Evolutionary conservation across 2,113 vertebrate genomes (phyloP), one percentile per base, ranked within the genome.

Genomic region (Otus sunia): DNA sequence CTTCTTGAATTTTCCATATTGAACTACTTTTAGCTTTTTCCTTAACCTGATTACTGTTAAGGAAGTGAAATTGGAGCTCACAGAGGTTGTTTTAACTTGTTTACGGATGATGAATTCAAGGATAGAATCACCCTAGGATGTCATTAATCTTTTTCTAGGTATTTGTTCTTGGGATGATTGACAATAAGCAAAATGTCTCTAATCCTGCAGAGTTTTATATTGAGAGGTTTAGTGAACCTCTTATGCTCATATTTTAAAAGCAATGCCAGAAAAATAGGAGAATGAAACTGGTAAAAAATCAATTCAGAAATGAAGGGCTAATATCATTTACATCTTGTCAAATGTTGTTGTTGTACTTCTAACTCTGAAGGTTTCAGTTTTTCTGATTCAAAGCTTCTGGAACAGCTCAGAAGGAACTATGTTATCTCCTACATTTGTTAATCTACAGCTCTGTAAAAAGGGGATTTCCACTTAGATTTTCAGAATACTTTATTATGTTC

Each of bases 161-260:
- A 25, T 32, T 62, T 82, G 1, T 18, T 55, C 15, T 36, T 66
- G 22, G 9, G 5, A 3, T 78, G 3, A 30, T 36, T 68, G 16
- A 52, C 27, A 86, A 32, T 60, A 68, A 87, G 56, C 2, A 39
- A 21, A 56, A 32, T 43, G 12, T 17, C 37, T 60, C 14, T 34
- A 72, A 10, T 6, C 49, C 9, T 75, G 10, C 2, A 32, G 25
- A 20, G 7, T 36, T 62, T 59, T n/a, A 8, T 17, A 15, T 14
- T 1, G 1, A 30, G 34, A 68, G 2, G 3, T 11, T 85, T 64
- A 50, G 11, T 11, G 13, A 83, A 72, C 2, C 1, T 16, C 9
- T 67, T 77, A 10, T n/a, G 11, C 41, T 50, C 25, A 21, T 2
- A 21, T 62, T 74, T 91, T 36, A 43, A 78, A 78, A 29, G 9